phyloP scores from a whole-genome alignment of 2,113 vertebrate species.

The Ia io region DNA sequence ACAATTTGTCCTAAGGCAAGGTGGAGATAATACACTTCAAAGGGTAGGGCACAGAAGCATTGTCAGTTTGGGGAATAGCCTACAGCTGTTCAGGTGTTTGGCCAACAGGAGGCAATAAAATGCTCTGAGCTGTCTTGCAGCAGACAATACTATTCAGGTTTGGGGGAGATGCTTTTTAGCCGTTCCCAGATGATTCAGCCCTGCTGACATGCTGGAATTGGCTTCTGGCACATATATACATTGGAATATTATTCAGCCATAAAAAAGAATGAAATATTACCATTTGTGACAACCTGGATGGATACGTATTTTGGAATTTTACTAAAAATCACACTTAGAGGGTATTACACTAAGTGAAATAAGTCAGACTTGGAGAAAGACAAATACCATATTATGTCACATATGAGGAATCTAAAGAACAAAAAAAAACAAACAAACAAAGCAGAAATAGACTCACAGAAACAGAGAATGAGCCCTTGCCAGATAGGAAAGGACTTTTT shows the following conservation, averaged over 20 bases:
- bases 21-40: too few relatives aligned
- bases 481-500: not conserved
- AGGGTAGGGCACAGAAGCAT: too few relatives aligned
- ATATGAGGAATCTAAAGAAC: not conserved
- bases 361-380: not conserved
- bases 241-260: not conserved
- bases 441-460: not conserved
- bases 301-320: too few relatives aligned
- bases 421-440: not conserved
- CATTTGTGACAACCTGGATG: not conserved
- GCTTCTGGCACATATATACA: not conserved
- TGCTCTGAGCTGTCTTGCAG: too few relatives aligned
- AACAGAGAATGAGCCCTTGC: not conserved
- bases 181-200: too few relatives aligned
- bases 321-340: not conserved
- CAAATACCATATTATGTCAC: not conserved
- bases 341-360: not conserved
- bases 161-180: too few relatives aligned
- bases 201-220: too few relatives aligned
- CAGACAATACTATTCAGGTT: too few relatives aligned
- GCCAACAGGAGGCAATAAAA: too few relatives aligned
- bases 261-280: not conserved
- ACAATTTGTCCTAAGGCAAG: too few relatives aligned
- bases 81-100: too few relatives aligned
- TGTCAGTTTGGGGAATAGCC: too few relatives aligned